phyloP scores from a whole-genome alignment of 2,113 vertebrate species.

The Pithys albifrons region DNA sequence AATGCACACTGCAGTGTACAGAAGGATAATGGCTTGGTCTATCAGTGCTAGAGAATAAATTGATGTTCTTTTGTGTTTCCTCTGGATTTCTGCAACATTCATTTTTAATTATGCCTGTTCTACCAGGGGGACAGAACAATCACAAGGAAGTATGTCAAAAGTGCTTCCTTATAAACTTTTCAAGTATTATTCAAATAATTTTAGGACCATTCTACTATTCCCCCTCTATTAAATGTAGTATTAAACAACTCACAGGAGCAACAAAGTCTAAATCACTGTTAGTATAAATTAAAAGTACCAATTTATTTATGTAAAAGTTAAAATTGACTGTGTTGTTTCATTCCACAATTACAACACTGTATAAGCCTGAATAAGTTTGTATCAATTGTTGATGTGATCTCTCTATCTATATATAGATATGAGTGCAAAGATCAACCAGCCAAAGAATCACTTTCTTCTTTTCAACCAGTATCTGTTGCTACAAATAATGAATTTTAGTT shows the following conservation, averaged over 20 bases:
- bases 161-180: background rate
- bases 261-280: background rate
- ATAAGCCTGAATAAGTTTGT: background rate
- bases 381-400: background rate
- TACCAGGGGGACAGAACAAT: background rate
- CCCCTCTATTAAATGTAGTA: background rate
- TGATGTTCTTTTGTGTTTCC: background rate
- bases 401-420: rapidly evolving
- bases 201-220: background rate
- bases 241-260: background rate
- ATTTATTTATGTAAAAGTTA: background rate
- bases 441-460: background rate
- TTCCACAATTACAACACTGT: background rate
- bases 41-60: background rate
- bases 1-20: background rate
- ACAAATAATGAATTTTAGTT: background rate
- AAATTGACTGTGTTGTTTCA: background rate
- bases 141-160: background rate
- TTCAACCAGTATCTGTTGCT: background rate
- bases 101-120: background rate
- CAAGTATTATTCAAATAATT: background rate
- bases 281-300: background rate
- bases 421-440: background rate
- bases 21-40: background rate
- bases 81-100: background rate